phyloP scores from a whole-genome alignment of 2,888 invertebrate species.

The Empis livida region DNA sequence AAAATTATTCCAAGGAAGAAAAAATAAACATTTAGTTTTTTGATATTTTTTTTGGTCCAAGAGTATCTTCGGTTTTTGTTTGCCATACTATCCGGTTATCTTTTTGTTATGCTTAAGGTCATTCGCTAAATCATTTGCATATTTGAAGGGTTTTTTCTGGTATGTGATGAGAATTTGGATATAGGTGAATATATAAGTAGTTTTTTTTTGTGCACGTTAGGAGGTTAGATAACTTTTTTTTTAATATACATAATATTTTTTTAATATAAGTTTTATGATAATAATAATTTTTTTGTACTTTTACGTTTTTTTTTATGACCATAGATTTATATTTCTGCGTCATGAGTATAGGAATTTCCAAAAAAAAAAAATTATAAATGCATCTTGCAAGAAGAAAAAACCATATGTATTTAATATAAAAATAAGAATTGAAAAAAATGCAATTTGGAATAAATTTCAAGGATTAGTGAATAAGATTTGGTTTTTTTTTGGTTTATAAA shows the following conservation, averaged over 20 bases:
- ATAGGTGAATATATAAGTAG: conserved; percentile 4
- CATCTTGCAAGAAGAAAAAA: conserved; percentile 18
- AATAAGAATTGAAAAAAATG: conserved; percentile 15
- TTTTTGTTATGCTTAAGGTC: conserved; percentile 13
- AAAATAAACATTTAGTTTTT: no score
- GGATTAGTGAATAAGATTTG: conserved; percentile 6
- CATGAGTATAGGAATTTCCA: conserved; percentile 1
- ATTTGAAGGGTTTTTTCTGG: conserved; percentile 5
- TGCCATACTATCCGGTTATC: neutral
- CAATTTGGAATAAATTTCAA: conserved; percentile 16
- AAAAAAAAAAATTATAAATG: neutral
- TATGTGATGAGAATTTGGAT: conserved; percentile 1
- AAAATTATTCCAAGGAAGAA: no score
- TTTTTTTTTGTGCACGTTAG: conserved; percentile 7
- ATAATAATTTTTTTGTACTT: conserved; percentile 13
- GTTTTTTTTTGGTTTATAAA: no score
- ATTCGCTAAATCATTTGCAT: conserved; percentile 13
- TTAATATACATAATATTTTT: no score
- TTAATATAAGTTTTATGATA: no score
- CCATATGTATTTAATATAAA: conserved; percentile 5
- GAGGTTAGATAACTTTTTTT: conserved; percentile 5
- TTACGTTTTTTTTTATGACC: conserved; percentile 14
- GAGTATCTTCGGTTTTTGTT: no score
- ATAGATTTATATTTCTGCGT: conserved; percentile 13
- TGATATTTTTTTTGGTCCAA: conserved; percentile 8